Evolutionary conservation across 2,113 vertebrate genomes (phyloP).

Genomic region (Ascaphus truei): DNA sequence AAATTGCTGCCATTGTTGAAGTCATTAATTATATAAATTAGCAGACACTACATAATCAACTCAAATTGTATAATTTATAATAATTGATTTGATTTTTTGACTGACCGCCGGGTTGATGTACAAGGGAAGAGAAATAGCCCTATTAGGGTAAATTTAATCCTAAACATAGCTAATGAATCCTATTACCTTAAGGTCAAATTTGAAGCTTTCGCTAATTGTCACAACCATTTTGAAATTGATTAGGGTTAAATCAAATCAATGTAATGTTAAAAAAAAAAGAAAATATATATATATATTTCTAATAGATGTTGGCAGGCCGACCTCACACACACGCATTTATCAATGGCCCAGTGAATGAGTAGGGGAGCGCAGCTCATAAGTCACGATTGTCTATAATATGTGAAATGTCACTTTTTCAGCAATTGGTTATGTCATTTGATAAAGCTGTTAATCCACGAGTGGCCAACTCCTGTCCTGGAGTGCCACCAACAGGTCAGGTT

Average conservation of each 20-base stretch:
- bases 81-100: constrained; percentile 98
- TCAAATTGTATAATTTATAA: constrained; percentile 91
- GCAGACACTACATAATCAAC: constrained; percentile 85
- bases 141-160: constrained; percentile 99
- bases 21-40: constrained; percentile 98
- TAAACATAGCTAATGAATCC: constrained; percentile 96
- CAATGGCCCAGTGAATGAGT: constrained; percentile 68
- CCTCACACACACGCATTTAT: constrained; percentile 87
- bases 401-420: constrained; percentile 83
- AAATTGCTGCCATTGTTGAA: constrained; percentile 81
- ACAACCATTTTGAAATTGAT: constrained; percentile 99
- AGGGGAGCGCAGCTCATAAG: constrained; percentile 81
- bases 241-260: constrained; percentile 99
- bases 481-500: no score
- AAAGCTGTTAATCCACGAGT: constrained; percentile 72
- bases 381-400: constrained; percentile 88
- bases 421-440: constrained; percentile 87
- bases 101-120: constrained; percentile 80
- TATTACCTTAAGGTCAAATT: constrained; percentile 99
- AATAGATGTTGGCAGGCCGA: constrained; percentile 87
- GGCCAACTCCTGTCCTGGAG: no score
- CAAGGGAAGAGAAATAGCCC: constrained; percentile 95
- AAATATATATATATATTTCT: no score
- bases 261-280: constrained; percentile 98
- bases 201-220: constrained; percentile 96